These are phyloP conservation scores for Paratrypauchen microcephalus DNA, from an alignment of 2,797 vertebrate genomes.

Conservation along the genomic window DNA sequence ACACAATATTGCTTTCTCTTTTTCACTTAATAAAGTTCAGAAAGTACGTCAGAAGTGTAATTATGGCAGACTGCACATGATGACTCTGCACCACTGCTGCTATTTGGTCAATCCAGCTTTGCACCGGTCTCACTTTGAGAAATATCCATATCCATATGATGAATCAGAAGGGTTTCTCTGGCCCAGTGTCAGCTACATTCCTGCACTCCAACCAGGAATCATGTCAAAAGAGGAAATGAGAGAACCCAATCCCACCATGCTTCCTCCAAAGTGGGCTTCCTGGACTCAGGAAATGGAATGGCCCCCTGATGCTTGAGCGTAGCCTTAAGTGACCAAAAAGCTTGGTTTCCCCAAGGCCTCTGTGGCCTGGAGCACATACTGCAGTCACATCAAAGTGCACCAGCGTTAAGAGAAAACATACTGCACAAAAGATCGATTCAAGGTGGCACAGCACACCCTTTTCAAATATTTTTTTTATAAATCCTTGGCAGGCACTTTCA, in stretches of 20 bases:
- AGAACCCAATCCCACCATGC: constrained; percentile 64
- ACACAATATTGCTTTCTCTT: constrained; percentile 61
- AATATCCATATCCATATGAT: constrained; percentile 49
- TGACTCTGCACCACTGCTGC: constrained; percentile 45
- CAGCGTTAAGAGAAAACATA: constrained; percentile 59
- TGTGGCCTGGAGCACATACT: constrained; percentile 27
- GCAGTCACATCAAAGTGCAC: constrained; percentile 57
- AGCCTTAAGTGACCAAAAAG: constrained; percentile 51
- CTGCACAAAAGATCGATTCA: constrained; percentile 22
- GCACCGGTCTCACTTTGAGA: constrained; percentile 43
- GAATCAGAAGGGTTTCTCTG: constrained; percentile 44
- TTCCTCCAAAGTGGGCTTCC: constrained; percentile 66
- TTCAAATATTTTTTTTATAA: constrained; percentile 11
- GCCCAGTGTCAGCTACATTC: constrained; percentile 53
- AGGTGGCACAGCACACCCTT: background rate
- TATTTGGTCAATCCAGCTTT: constrained; percentile 17
- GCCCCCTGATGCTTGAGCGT: constrained; percentile 51
- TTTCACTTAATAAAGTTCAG: constrained; percentile 70
- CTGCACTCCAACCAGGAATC: constrained; percentile 62
- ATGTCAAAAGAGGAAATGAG: constrained; percentile 72
- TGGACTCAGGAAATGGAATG: constrained; percentile 70
- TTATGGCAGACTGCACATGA: constrained; percentile 51
- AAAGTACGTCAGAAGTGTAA: constrained; percentile 65
- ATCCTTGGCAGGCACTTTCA: constrained; percentile 31
- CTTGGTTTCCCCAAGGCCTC: constrained; percentile 42